phyloP scores from a whole-genome alignment of 2,113 vertebrate species.

The Equus przewalskii region DNA sequence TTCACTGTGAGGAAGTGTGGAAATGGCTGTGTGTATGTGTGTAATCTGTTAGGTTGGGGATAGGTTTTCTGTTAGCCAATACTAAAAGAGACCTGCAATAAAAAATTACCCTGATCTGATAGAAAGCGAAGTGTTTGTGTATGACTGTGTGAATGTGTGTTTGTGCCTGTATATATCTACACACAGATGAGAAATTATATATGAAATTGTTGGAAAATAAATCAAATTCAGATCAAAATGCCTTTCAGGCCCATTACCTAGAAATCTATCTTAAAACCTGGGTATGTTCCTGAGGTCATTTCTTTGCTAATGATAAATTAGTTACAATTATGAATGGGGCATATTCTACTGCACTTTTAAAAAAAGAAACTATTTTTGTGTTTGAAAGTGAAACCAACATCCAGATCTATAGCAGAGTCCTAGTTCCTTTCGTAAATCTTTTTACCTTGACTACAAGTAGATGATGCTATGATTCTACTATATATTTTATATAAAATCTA shows the following conservation, averaged over 20 bases:
- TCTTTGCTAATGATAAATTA: slow-evolving; percentile 76
- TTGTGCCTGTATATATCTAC: slow-evolving; percentile 76
- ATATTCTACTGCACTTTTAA: slow-evolving; percentile 79
- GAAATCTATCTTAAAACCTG: slow-evolving; percentile 69
- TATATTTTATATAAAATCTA: slow-evolving; percentile 80
- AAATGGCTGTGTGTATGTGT: slow-evolving; percentile 80
- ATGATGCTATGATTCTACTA: slow-evolving; percentile 72
- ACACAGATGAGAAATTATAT: slow-evolving; percentile 79
- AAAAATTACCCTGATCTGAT: slow-evolving; percentile 82
- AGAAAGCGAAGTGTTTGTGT: slow-evolving; percentile 76
- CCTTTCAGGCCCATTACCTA: slow-evolving; percentile 79
- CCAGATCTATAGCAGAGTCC: slow-evolving; percentile 66
- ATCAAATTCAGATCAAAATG: slow-evolving; percentile 80
- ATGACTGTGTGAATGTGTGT: slow-evolving; percentile 73
- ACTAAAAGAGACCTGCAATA: slow-evolving; percentile 82
- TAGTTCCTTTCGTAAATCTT: slow-evolving; percentile 66
- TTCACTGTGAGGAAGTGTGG: slow-evolving; percentile 84
- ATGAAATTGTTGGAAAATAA: slow-evolving; percentile 82
- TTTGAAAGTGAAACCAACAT: slow-evolving; percentile 79
- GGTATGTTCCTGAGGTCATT: slow-evolving; percentile 78
- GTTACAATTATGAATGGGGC: slow-evolving; percentile 76
- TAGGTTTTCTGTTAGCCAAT: slow-evolving; percentile 81
- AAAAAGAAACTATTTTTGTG: slow-evolving; percentile 82
- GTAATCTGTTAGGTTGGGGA: slow-evolving; percentile 79
- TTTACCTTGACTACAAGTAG: slow-evolving; percentile 71